These are phyloP conservation scores for Plecotus auritus DNA, from an alignment of 2,113 vertebrate species.

Conservation along the genomic window DNA sequence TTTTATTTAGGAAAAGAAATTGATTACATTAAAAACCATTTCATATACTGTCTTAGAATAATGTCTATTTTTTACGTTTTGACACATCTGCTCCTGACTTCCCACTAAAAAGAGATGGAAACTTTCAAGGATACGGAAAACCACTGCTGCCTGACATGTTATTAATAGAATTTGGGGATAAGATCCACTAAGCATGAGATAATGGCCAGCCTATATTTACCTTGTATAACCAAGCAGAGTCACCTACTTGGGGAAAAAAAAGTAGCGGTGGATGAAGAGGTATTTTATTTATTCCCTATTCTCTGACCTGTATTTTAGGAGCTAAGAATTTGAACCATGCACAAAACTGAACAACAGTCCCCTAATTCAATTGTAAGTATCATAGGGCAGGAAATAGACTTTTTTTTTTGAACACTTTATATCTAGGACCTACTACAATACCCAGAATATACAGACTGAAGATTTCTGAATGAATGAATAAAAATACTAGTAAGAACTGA, in stretches of 20 bases:
- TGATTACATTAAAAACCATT: background rate
- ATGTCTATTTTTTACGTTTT: background rate
- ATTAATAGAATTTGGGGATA: conserved; percentile 2
- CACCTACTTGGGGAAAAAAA: background rate
- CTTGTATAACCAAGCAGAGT: background rate
- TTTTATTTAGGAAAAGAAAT: background rate
- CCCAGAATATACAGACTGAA: background rate
- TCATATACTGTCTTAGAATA: conserved; percentile 35
- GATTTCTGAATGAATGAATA: conserved; percentile 3
- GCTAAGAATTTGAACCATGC: background rate
- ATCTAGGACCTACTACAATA: background rate
- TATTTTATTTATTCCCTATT: background rate
- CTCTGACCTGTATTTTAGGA: background rate
- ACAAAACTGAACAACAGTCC: background rate
- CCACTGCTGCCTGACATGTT: background rate
- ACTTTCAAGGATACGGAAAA: conserved; percentile 25
- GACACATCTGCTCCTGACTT: background rate
- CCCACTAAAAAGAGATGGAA: background rate
- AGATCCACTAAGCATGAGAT: background rate
- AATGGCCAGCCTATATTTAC: background rate
- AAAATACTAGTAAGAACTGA: background rate
- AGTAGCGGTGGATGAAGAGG: fast-evolving
- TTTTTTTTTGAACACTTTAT: background rate
- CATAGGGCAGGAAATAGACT: background rate
- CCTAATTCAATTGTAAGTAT: background rate